phyloP scores from a whole-genome alignment of 2,113 vertebrate species.

The Ageneiosus marmoratus region DNA sequence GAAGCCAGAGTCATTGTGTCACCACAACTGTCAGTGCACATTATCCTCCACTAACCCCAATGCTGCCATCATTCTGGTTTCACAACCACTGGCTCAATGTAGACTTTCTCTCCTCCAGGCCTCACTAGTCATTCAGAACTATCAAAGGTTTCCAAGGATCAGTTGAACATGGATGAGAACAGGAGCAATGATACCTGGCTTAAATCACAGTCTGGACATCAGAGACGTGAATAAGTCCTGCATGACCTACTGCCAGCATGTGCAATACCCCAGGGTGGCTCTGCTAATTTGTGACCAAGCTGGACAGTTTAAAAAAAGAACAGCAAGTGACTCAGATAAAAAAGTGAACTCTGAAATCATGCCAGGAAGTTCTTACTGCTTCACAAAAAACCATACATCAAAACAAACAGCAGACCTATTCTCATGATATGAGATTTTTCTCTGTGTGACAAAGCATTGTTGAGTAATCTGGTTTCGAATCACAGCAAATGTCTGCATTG shows the following conservation, averaged over 20 bases:
- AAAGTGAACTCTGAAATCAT: too few relatives aligned
- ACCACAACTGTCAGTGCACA: conserved; percentile 23
- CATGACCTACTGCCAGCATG: too few relatives aligned
- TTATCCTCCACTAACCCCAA: conserved; percentile 27
- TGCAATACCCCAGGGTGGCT: background rate
- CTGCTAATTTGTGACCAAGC: background rate
- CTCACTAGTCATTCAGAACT: conserved; percentile 12
- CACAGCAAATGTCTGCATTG: too few relatives aligned
- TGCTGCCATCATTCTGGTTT: background rate
- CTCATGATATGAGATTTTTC: too few relatives aligned
- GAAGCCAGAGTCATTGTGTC: conserved; percentile 12
- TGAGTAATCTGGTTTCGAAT: too few relatives aligned
- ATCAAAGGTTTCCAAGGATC: conserved; percentile 23
- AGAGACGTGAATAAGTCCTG: background rate
- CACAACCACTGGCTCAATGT: background rate
- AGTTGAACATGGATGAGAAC: background rate
- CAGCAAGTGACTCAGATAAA: background rate
- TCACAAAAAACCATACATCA: too few relatives aligned
- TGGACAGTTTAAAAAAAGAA: background rate
- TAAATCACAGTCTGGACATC: conserved; percentile 23
- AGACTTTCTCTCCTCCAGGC: background rate
- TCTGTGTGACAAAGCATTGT: too few relatives aligned
- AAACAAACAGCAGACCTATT: too few relatives aligned
- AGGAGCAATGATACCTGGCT: background rate
- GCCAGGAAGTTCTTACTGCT: too few relatives aligned